Base-by-base conservation (phyloP, 2,888 invertebrate genomes). In the Galeruca laticollis region DNA sequence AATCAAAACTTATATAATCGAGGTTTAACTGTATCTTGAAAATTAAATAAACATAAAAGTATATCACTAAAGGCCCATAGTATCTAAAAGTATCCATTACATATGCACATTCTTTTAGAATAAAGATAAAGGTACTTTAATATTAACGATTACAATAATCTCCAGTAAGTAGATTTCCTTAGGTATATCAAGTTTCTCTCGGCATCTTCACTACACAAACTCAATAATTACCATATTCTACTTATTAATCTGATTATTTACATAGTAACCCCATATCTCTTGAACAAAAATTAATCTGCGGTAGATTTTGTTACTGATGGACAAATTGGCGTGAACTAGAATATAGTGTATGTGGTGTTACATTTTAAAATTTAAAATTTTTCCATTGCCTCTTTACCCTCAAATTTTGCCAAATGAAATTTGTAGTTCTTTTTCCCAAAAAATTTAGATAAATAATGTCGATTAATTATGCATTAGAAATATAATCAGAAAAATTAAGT, bases 221-320 rank as follows among this genome's bases (percentile, higher is more conserved):
- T n/a, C n/a, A n/a, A n/a, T n/a, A n/a, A n/a, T n/a, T n/a, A n/a
- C n/a, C n/a, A n/a, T n/a, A n/a, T n/a, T n/a, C n/a, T n/a, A n/a
- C n/a, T n/a, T n/a, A n/a, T n/a, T n/a, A n/a, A 6, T 26, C 6
- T 26, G 26, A 26, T 26, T 26, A 47, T 47, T 18, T 18, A 47
- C 9, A 15, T 47, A 9, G 18, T 57, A 56, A 15, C 18, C 10
- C 56, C n/a, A 15, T 33, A 56, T 56, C 9, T 35, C 65, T 21
- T 74, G 56, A 64, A 71, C 59, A n/a, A 56, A 73, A 72, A 78
- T 75, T 74, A 77, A 77, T 76, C 75, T 72, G 54, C 71, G 47
- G 84, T 84, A 84, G 82, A 83, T 84, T 84, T 84, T 84, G 83
- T 84, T 84, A 83, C 83, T 77, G 79, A 80, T 79, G 78, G 78